Evolutionary conservation across 2,113 vertebrate species (phyloP).

Genomic region (Coryphaenoides rupestris): DNA sequence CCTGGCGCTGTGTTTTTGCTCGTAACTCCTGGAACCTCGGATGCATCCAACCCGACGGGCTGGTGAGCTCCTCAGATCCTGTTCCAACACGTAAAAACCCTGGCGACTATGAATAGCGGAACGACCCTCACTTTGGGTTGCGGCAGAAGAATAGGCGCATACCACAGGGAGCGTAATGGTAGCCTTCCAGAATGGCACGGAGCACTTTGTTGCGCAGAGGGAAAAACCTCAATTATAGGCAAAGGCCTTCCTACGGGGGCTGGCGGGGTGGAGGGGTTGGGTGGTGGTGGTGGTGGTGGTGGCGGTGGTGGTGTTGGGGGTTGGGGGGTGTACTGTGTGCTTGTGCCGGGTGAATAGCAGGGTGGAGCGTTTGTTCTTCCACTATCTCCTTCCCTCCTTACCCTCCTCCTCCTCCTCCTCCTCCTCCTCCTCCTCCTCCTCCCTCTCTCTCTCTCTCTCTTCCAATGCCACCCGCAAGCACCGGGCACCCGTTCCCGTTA

Average conservation of each 20-base stretch:
- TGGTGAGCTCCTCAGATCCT: conserved; percentile 20
- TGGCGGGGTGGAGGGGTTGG: conserved; percentile 62
- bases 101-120: conserved; percentile 46
- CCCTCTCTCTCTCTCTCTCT: conserved; percentile 31
- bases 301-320: too few species aligned
- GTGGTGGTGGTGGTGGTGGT: too few species aligned
- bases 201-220: conserved; percentile 59
- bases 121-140: conserved; percentile 52
- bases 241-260: conserved; percentile 57
- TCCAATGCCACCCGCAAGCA: conserved; percentile 59
- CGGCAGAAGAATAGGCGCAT: conserved; percentile 58
- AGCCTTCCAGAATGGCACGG: conserved; percentile 45
- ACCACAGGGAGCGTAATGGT: conserved; percentile 54
- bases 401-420: neutral
- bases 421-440: conserved; percentile 35
- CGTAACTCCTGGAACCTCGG: conserved; percentile 2
- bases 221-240: conserved; percentile 70
- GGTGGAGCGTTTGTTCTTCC: too few species aligned
- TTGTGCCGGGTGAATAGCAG: too few species aligned
- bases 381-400: neutral
- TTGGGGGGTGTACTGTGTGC: too few species aligned
- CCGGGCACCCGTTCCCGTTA: conserved; percentile 56
- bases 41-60: conserved; percentile 4
- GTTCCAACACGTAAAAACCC: conserved; percentile 33
- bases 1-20: neutral